A percentile compares a stretch with the other conserved stretches of the same genome.
These are phyloP conservation scores for Ridgeia piscesae DNA, from an alignment of 1,140 invertebrate genomes.

Conservation along the genomic window DNA sequence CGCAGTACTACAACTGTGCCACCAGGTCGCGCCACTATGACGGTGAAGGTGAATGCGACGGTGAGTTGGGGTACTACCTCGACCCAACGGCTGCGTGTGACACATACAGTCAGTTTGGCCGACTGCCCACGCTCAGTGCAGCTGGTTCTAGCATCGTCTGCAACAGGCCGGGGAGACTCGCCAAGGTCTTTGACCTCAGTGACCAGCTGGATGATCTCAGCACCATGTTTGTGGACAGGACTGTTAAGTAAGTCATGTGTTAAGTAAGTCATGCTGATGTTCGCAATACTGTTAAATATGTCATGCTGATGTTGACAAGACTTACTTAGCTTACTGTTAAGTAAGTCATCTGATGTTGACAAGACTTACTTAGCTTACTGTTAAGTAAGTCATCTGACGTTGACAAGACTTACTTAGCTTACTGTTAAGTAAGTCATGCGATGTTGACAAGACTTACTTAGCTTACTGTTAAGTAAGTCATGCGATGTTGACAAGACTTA, in stretches of 20 bases:
- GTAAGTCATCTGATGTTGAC: too few relatives aligned
- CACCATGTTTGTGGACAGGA: conserved; percentile 24
- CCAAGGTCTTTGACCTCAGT: conserved; percentile 26
- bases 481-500: too few relatives aligned
- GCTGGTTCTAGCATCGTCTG: conserved; percentile 21
- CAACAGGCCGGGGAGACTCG: conserved; percentile 20
- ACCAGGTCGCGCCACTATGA: neutral
- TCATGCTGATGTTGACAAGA: too few relatives aligned
- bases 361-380: too few relatives aligned
- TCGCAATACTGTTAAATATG: too few relatives aligned
- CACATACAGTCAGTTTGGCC: conserved; percentile 24
- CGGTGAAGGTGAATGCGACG: conserved; percentile 22
- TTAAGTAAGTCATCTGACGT: too few relatives aligned
- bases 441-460: too few relatives aligned
- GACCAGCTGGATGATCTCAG: conserved; percentile 26
- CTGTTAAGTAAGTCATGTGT: neutral
- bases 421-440: too few relatives aligned
- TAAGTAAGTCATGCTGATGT: too few relatives aligned
- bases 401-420: too few relatives aligned
- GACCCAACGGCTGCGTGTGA: conserved; percentile 27
- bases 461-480: too few relatives aligned
- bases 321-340: too few relatives aligned
- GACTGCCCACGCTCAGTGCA: conserved; percentile 23
- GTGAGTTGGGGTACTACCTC: conserved; percentile 31
- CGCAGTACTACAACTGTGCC: conserved; percentile 26